Percentiles rank a stretch among this genome's conserved stretches.
Evolutionary conservation across 2,113 vertebrate species (phyloP).

Genomic region (Pogonocichla stellata): DNA sequence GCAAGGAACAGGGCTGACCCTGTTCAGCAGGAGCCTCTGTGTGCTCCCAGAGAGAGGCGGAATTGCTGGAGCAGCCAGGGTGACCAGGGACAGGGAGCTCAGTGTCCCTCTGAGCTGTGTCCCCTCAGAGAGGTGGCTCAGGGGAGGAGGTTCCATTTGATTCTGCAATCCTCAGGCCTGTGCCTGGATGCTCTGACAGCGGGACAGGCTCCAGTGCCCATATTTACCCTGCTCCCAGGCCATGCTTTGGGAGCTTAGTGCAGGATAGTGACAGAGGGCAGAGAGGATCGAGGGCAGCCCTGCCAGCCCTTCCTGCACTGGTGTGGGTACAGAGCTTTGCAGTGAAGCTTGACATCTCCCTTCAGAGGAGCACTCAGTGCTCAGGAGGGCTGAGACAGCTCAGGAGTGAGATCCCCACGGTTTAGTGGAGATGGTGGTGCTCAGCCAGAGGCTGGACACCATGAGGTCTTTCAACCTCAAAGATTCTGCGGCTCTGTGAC

Average conservation of each 20-base stretch:
- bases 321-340: accelerated
- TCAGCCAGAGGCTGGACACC: accelerated
- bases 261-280: accelerated
- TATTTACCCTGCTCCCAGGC: not conserved
- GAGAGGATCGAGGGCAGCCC: accelerated
- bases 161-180: accelerated
- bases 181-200: not conserved
- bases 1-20: not conserved
- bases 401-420: accelerated
- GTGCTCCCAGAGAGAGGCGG: not conserved
- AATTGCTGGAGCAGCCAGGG: not conserved
- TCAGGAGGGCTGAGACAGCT: not conserved
- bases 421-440: not conserved
- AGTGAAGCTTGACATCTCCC: accelerated
- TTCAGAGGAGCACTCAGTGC: accelerated
- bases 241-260: accelerated
- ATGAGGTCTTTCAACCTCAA: not conserved
- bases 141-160: not conserved
- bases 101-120: not conserved
- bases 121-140: not conserved
- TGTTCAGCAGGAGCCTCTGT: not conserved
- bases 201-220: not conserved
- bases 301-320: not conserved
- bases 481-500: not conserved
- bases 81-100: not conserved